Evolutionary conservation across 1,140 invertebrate genomes (phyloP).

Genomic region (Hesperophylax magnus): DNA sequence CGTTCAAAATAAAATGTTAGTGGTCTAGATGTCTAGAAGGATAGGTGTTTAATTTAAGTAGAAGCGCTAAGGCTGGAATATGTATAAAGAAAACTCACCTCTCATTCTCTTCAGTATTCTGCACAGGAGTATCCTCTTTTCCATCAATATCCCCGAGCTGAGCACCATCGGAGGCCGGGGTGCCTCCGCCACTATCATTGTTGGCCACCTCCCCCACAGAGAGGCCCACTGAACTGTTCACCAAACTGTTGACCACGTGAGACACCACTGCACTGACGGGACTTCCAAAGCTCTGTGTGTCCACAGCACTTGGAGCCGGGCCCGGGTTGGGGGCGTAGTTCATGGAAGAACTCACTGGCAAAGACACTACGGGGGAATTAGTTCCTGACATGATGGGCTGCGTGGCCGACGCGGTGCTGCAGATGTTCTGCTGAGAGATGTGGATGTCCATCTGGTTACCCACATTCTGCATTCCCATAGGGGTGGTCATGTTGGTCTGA

Average conservation of each 20-base stretch:
- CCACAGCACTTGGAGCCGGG: slow-evolving; percentile 58
- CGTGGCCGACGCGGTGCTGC: slow-evolving; percentile 49
- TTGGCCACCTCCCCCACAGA: slow-evolving; percentile 66
- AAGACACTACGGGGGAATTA: slow-evolving; percentile 69
- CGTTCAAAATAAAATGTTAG: too few relatives aligned
- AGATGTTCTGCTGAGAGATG: slow-evolving; percentile 62
- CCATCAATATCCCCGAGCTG: slow-evolving; percentile 65
- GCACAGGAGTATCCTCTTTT: slow-evolving; percentile 66
- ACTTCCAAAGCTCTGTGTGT: slow-evolving; percentile 69
- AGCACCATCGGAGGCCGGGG: slow-evolving; percentile 61
- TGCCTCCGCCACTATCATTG: slow-evolving; percentile 60
- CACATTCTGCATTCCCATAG: slow-evolving; percentile 52
- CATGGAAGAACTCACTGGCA: slow-evolving; percentile 67
- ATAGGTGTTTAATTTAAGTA: background rate
- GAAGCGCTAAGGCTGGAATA: background rate
- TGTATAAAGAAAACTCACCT: slow-evolving; percentile 69
- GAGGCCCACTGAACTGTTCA: slow-evolving; percentile 68
- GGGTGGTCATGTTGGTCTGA: slow-evolving; percentile 64
- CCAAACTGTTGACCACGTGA: slow-evolving; percentile 66
- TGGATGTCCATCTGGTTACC: slow-evolving; percentile 53
- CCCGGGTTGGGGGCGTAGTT: slow-evolving; percentile 64
- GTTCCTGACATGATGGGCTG: slow-evolving; percentile 62
- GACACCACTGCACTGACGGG: slow-evolving; percentile 69
- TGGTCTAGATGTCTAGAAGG: background rate
- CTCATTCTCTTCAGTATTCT: slow-evolving; percentile 75